phyloP scores from a whole-genome alignment of 2,888 invertebrate species.

The Penaeus monodon region DNA sequence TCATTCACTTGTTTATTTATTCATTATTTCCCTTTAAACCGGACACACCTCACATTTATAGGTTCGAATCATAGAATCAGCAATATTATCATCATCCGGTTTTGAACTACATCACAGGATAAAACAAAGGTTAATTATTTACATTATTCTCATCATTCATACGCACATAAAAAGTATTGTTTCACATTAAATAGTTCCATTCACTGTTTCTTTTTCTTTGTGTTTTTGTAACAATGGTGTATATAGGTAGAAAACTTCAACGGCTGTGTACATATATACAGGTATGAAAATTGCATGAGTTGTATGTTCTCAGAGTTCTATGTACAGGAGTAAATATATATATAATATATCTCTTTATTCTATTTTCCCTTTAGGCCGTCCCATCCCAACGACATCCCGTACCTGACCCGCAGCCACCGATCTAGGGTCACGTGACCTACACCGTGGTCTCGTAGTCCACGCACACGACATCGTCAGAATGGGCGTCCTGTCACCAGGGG shows the following conservation, averaged over 20 bases:
- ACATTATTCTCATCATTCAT: background rate
- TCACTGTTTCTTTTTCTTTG: background rate
- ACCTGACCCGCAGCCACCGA: background rate
- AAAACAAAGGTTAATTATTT: background rate
- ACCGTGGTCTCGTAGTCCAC: conserved; percentile 67
- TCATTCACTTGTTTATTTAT: too few species aligned
- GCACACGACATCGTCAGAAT: conserved; percentile 66
- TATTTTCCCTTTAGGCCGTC: background rate
- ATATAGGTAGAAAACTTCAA: conserved; percentile 46
- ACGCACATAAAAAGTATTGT: background rate
- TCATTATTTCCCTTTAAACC: too few species aligned
- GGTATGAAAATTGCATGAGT: conserved; percentile 13
- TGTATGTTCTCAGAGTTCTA: background rate
- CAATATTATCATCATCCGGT: too few species aligned
- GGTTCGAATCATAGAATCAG: too few species aligned
- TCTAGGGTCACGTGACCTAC: conserved; percentile 44
- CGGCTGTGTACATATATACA: conserved; percentile 54
- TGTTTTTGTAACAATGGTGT: conserved; percentile 10
- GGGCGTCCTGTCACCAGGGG: conserved; percentile 78
- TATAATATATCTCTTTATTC: background rate
- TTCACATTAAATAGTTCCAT: background rate
- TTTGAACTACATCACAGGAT: too few species aligned
- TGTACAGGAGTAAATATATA: conserved; percentile 5
- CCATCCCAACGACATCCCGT: conserved; percentile 26
- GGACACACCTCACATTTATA: too few species aligned